These are phyloP conservation scores for Bujurquina vittata DNA, from an alignment of 2,113 vertebrate genomes.

Conservation along the genomic window DNA sequence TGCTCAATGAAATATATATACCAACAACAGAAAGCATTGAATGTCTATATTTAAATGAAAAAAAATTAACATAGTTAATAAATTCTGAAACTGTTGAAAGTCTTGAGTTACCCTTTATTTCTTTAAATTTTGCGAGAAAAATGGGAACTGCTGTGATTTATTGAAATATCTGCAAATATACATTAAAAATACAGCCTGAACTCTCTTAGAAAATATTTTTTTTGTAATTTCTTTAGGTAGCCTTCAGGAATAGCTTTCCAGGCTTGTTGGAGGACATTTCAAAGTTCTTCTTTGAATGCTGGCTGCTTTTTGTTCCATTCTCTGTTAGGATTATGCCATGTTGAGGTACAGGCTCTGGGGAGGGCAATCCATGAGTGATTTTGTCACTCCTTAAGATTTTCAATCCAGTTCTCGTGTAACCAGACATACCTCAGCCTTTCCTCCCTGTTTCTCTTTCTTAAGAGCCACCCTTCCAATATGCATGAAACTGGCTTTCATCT, in stretches of 20 bases:
- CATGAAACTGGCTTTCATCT: no score
- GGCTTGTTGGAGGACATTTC: background rate
- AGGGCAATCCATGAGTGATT: no score
- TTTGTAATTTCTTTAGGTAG: background rate
- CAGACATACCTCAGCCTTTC: no score
- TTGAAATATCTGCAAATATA: background rate
- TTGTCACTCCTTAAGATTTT: no score
- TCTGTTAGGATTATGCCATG: no score
- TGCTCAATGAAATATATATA: background rate
- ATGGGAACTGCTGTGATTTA: background rate
- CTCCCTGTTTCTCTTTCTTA: no score
- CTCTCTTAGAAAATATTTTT: background rate
- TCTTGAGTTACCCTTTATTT: background rate
- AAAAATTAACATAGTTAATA: no score
- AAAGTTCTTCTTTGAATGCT: background rate
- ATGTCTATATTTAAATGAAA: background rate
- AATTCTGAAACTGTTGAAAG: background rate
- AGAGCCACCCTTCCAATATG: no score
- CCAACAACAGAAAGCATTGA: background rate
- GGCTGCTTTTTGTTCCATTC: no score
- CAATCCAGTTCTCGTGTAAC: no score
- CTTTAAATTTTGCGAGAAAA: background rate
- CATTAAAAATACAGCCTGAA: background rate
- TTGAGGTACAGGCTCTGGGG: no score
- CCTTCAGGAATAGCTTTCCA: accelerated